phyloP scores from a whole-genome alignment of 2,113 vertebrate genomes.

The Labeo catla region DNA sequence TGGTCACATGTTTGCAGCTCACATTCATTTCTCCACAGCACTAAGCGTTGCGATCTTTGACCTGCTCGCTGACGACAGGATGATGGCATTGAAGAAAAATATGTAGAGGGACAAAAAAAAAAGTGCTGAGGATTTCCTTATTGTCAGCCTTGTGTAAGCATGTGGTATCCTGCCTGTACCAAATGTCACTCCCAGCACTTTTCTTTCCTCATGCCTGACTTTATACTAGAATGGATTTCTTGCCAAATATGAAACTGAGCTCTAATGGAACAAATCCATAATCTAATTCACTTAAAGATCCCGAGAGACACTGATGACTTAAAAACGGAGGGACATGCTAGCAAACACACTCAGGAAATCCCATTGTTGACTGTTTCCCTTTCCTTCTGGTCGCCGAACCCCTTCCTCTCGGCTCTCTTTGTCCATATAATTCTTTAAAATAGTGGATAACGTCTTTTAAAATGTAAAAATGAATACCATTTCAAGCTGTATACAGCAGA shows the following conservation, averaged over 20 bases:
- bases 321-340: background rate
- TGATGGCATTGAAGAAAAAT: constrained; percentile 42
- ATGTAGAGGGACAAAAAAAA: constrained; percentile 27
- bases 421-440: background rate
- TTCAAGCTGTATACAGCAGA: background rate
- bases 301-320: background rate
- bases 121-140: constrained; percentile 65
- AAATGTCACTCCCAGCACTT: constrained; percentile 22
- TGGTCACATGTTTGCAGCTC: constrained; percentile 69
- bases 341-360: constrained; percentile 58
- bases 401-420: constrained; percentile 20
- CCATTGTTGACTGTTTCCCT: constrained; percentile 63
- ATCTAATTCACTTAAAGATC: background rate
- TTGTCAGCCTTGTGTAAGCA: constrained; percentile 54
- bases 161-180: constrained; percentile 59
- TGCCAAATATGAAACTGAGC: background rate
- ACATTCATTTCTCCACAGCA: constrained; percentile 50
- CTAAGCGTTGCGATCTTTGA: constrained; percentile 68
- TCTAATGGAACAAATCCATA: background rate
- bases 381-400: constrained; percentile 21
- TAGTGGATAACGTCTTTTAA: background rate
- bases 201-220: background rate
- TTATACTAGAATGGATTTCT: background rate
- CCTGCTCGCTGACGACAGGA: constrained; percentile 62
- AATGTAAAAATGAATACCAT: background rate